Base-by-base conservation (phyloP, 2,797 vertebrate genomes). In the Diplodus sargus region DNA sequence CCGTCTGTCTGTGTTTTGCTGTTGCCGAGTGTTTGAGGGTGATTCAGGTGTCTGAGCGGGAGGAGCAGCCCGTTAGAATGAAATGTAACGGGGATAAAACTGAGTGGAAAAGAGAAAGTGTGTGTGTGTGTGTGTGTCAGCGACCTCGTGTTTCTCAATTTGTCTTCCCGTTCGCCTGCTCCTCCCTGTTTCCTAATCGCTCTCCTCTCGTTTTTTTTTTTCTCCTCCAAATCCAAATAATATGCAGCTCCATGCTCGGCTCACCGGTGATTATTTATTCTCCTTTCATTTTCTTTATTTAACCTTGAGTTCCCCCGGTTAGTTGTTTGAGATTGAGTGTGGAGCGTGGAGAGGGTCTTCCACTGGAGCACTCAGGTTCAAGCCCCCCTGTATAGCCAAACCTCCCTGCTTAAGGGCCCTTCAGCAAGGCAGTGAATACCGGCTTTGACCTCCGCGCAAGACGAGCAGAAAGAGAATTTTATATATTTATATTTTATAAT, bases 301-400 rank as follows among this genome's bases (percentile, higher is more conserved):
- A 79, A 78, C 82, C 74, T 86, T 90, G 74, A 87, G 87, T 89
- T 87, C 86, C 83, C 85, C 23, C 30, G 74, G 71, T 85, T 65
- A 13, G 39, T 16, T 70, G 58, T 69, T 57, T 23, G 57, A 66
- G 83, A 82, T 82, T 62, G 72, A 84, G 79, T 64, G 53, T 74
- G 82, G 78, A 86, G 78, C 60, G 11, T 22, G 57, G 56, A 75
- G 73, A 64, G 59, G 65, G 22, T 79, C 67, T 6, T 83, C 67
- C 49, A 22, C 16, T 16, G 54, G 42, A 66, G 69, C 45, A 0
- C 65, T 62, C 34, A 1, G 77, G 76, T 74, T 84, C 76, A 76
- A 66, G 56, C 73, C 66, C 34, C 39, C 43, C 22, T 9, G 14
- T 23, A 52, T 16, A 5, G 39, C 23, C 43, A 59, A 45, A 57